Base-by-base conservation (phyloP, 2,888 invertebrate species). In the Limnephilus lunatus region DNA sequence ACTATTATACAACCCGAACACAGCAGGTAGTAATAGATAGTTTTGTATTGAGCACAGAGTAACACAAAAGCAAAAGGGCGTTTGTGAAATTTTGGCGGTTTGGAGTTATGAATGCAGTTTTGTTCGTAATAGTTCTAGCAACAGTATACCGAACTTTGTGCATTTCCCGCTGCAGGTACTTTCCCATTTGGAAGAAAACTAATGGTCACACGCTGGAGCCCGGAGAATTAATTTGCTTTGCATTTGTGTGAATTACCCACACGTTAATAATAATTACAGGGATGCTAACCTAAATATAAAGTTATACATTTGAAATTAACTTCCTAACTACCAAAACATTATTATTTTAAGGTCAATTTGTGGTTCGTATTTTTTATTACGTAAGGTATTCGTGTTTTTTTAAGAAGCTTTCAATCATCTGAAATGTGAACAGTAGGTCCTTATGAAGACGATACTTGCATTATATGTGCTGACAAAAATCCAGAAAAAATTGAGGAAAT, bases 91-190 rank as follows among this genome's bases (percentile, higher is more conserved):
- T 68, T 68, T 68, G n/a, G 68, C 68, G 25, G 68, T 68, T 25
- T 68, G 68, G 9, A 25, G 68, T 68, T 68, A 68, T 68, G 68
- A 68, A 68, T 68, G 7, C 68, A 68, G 25, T 68, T 53, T 53
- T 25, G 68, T 68, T 68, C 9, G 68, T 68, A 89, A 81, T 81
- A 81, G 39, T 81, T 89, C 44, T 39, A 39, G 81, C 39, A 81
- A 81, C 89, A 89, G 25, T 81, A 81, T 81, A 14, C 89, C 30
- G 39, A 89, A 15, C 81, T 89, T 81, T 44, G 81, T 81, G 81
- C 31, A 81, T 89, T 44, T 39, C 30, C 81, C 19, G n/a, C 14
- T 81, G 89, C 39, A 25, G 81, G 81, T 81, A 89, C 81, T 89
- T 81, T 89, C 19, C 12, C 15, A 39, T 81, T 81, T 81, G 25